Evolutionary conservation across 2,113 vertebrate species (phyloP).

Genomic region (Hepsetus odoe): DNA sequence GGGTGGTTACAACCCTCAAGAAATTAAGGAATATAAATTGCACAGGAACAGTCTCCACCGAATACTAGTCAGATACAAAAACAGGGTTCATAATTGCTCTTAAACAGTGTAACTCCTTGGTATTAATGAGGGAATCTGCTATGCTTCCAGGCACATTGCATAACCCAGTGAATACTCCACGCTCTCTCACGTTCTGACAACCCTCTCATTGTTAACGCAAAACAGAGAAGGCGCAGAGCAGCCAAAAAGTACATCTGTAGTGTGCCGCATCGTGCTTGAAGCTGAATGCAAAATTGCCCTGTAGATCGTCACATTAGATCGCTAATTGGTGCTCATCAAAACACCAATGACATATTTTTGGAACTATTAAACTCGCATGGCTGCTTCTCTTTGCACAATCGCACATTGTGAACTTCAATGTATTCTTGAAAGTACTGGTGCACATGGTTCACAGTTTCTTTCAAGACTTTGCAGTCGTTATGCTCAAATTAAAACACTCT

Average conservation of each 20-base stretch:
- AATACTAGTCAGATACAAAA: slow-evolving; percentile 39
- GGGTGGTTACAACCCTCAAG: slow-evolving; percentile 17
- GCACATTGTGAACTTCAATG: slow-evolving; percentile 2
- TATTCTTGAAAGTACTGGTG: slow-evolving; percentile 45
- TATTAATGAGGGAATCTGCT: slow-evolving; percentile 53
- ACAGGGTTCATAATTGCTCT: slow-evolving; percentile 54
- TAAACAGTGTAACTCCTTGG: slow-evolving; percentile 47
- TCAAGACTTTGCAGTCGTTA: not conserved
- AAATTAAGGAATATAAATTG: slow-evolving; percentile 21
- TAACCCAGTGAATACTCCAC: slow-evolving; percentile 32
- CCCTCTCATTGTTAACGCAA: slow-evolving; percentile 44
- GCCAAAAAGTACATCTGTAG: slow-evolving; percentile 50
- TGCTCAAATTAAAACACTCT: not conserved
- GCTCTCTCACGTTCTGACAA: slow-evolving; percentile 41
- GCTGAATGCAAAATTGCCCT: slow-evolving; percentile 26
- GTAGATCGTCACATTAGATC: slow-evolving; percentile 19
- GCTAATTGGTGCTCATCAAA: slow-evolving; percentile 51
- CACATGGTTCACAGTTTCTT: not conserved
- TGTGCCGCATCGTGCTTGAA: not conserved
- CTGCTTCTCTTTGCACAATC: slow-evolving; percentile 24
- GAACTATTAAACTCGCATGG: slow-evolving; percentile 30
- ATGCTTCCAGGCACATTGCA: slow-evolving; percentile 46
- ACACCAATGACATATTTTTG: slow-evolving; percentile 44
- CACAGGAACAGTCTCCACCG: slow-evolving; percentile 15
- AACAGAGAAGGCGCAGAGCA: slow-evolving; percentile 48